Percentiles rank a stretch among this genome's conserved stretches.
These are phyloP conservation scores for Elanoides forficatus DNA, from an alignment of 2,113 vertebrate species.

Conservation along the genomic window DNA sequence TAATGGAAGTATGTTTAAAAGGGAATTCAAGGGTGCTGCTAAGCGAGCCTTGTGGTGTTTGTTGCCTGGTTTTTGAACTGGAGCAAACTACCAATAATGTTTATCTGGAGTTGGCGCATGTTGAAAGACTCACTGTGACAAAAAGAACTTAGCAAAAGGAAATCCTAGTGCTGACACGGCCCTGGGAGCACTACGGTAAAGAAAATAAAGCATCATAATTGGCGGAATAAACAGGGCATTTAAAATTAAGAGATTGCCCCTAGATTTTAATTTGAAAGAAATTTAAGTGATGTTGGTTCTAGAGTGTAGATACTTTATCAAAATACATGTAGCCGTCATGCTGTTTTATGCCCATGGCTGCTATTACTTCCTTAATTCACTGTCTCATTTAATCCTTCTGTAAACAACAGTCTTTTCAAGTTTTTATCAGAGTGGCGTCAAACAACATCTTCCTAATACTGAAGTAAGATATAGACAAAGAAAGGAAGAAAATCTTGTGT, in stretches of 20 bases:
- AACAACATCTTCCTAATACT: not conserved
- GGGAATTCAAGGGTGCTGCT: not conserved
- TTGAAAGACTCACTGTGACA: conserved; percentile 10
- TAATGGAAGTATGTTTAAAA: not conserved
- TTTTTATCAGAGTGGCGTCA: not conserved
- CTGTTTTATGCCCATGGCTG: not conserved
- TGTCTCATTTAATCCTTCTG: not conserved
- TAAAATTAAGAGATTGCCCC: not conserved
- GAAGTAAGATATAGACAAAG: not conserved
- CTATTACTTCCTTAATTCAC: not conserved
- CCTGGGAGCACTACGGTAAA: not conserved
- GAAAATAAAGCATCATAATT: conserved; percentile 22
- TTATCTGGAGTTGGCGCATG: not conserved
- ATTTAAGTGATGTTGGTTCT: not conserved
- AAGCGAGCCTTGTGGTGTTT: not conserved
- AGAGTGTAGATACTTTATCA: not conserved
- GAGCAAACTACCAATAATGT: not conserved
- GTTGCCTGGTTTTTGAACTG: not conserved
- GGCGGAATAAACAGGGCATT: not conserved
- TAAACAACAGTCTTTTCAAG: not conserved
- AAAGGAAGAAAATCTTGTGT: not conserved
- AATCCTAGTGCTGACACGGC: not conserved
- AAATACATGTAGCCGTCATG: not conserved
- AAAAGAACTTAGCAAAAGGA: conserved; percentile 20
- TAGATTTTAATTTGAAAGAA: not conserved